Percentiles rank a stretch among this genome's conserved stretches.
Evolutionary conservation across 2,797 vertebrate species (phyloP).

Genomic region (Macropus fuliginosus): DNA sequence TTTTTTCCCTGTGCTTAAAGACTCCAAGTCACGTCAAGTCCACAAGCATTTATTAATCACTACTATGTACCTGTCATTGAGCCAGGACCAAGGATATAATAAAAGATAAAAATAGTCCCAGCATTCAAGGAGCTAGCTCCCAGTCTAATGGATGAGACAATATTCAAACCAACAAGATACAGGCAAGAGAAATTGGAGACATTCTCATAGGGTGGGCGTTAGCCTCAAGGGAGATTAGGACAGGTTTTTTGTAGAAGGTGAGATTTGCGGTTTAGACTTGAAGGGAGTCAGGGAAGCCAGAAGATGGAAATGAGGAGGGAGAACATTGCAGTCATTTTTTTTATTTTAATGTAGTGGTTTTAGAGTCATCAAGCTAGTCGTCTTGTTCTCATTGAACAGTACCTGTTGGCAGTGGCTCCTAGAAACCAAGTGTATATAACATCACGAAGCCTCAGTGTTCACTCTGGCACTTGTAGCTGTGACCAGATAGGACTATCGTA

Average conservation of each 20-base stretch:
- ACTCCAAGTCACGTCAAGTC: neutral
- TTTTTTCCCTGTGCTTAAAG: neutral
- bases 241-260: neutral
- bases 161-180: neutral
- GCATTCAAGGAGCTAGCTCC: neutral
- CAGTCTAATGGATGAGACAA: neutral
- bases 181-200: neutral
- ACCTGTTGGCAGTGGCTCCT: neutral
- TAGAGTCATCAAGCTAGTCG: neutral
- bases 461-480: neutral
- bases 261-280: neutral
- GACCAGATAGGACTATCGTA: neutral
- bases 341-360: conserved; percentile 26
- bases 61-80: neutral
- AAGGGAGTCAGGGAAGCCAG: neutral
- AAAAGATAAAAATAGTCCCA: neutral
- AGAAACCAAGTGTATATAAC: conserved; percentile 6
- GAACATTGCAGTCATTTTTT: neutral
- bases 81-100: neutral
- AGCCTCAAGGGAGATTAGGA: neutral
- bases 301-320: neutral
- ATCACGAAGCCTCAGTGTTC: neutral
- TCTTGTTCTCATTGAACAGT: conserved; percentile 5
- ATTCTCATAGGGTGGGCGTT: neutral
- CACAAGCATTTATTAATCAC: neutral